Conservation (phyloP, 2,797 vertebrate genomes). For the Melopsittacus undulatus region DNA sequence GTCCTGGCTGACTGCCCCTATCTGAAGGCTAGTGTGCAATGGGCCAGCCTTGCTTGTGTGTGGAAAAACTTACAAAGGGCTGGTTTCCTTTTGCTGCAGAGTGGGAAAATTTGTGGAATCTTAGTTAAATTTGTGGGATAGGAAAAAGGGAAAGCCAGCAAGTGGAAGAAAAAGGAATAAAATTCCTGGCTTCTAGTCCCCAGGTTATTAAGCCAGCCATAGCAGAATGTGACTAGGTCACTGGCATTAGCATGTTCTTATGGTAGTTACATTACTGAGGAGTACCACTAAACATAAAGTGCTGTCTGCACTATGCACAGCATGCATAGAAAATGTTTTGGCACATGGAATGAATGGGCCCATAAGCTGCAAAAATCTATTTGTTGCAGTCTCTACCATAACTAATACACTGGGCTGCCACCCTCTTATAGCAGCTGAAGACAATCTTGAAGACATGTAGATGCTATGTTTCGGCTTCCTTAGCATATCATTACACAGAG, state of each 20-base stretch:
- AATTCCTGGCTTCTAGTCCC: slow-evolving; percentile 8
- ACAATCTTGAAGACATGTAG: neutral
- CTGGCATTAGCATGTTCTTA: neutral
- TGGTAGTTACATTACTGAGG: neutral
- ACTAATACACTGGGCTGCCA: neutral
- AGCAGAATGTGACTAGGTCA: neutral
- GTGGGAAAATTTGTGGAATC: slow-evolving; percentile 57
- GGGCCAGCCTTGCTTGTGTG: neutral
- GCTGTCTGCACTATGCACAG: neutral
- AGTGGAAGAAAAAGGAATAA: slow-evolving; percentile 46
- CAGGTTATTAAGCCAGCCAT: neutral
- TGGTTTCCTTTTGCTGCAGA: slow-evolving; percentile 50
- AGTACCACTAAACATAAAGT: neutral
- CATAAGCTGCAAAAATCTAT: neutral
- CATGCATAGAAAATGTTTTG: neutral
- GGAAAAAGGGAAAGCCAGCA: slow-evolving; percentile 40
- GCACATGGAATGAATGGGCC: neutral
- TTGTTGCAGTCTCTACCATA: neutral
- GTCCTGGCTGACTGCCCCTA: slow-evolving; percentile 16
- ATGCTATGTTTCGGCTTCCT: neutral
- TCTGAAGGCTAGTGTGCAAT: neutral
- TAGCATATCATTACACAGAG: neutral
- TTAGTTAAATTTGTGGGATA: slow-evolving; percentile 2
- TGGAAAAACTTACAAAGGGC: slow-evolving; percentile 42
- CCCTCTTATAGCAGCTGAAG: neutral